Base-by-base conservation (phyloP, 2,888 invertebrate species). In the Agrochola macilenta region DNA sequence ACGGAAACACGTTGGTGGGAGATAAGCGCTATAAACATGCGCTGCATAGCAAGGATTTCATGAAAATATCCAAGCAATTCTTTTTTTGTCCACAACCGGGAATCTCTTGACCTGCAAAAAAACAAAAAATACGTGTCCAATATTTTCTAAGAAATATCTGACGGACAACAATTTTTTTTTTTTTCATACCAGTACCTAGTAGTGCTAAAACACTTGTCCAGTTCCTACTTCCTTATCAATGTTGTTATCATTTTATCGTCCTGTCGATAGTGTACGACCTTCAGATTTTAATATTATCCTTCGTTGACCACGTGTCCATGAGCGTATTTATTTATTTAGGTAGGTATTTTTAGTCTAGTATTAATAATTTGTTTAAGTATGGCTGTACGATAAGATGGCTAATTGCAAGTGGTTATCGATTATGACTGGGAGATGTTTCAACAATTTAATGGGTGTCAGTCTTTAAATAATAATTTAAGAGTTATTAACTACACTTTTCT, bases 221-320 rank as follows among this genome's bases (percentile, higher is more conserved):
- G 79, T 85, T 81, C 79, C 79, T 81, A 64, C 60, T 78, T 63
- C 58, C 61, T 17, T 69, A 86, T 86, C 87, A 61, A 69, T 64
- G 8, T 60, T 61, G 74, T 79, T 83, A 88, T 80, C 76, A 74
- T 60, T 23, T 70, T 83, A 85, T 83, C 70, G 17, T 63, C 70
- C 69, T 69, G 30, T 14, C 2, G 84, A 88, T 88, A 85, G 54
- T 23, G 54, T 54, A 20, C 76, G 81, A 84, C 87, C 88, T 87
- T 88, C 74, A 76, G 43, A 78, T 79, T 76, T 70, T 73, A 66
- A 71, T 77, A 69, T 26, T 69, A 74, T 46, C 49, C 57, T 78
- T 74, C 52, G 43, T 23, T 46, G 52, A 39, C 35, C 70, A 73
- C 57, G 58, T 43, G 43, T 43, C 43, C 9, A 43, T 43, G 43